Percentiles rank a stretch among this genome's conserved stretches.
These are phyloP conservation scores for Crepidodera aurea DNA, from an alignment of 2,888 invertebrate genomes.

Conservation along the genomic window DNA sequence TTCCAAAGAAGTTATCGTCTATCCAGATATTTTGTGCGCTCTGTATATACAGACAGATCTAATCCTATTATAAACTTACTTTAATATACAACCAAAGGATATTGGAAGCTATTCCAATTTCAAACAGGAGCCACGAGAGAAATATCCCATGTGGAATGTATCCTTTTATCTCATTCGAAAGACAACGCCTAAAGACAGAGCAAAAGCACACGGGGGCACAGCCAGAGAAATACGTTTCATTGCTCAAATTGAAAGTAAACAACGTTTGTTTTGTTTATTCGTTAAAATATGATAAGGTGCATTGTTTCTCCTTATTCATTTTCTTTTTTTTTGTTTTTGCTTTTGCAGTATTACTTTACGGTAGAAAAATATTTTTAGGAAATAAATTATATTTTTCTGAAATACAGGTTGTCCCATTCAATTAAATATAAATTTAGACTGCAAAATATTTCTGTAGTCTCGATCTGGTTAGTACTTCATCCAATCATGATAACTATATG, in stretches of 20 bases:
- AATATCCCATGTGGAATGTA: constrained; percentile 32
- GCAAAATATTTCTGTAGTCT: too few species aligned
- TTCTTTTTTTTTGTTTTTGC: constrained; percentile 9
- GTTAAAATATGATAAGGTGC: constrained; percentile 39
- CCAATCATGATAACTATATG: too few species aligned
- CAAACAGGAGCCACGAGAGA: not conserved
- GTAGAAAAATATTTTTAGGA: too few species aligned
- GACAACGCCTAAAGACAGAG: constrained; percentile 33
- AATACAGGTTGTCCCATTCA: too few species aligned
- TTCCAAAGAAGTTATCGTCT: too few species aligned
- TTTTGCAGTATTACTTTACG: too few species aligned
- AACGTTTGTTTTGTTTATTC: constrained; percentile 44
- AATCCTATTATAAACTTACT: not conserved
- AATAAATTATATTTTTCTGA: too few species aligned
- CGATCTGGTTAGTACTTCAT: too few species aligned
- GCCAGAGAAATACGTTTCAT: constrained; percentile 51
- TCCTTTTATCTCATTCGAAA: constrained; percentile 34
- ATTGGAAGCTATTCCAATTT: not conserved
- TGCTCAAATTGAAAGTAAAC: constrained; percentile 54
- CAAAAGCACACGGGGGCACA: constrained; percentile 44
- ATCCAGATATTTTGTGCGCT: too few species aligned
- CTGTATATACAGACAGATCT: too few species aligned
- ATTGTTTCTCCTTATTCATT: constrained; percentile 18
- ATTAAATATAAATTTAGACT: too few species aligned
- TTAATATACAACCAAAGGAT: not conserved